phyloP scores from a whole-genome alignment of 2,888 invertebrate species.

The Orchesella flavescens region DNA sequence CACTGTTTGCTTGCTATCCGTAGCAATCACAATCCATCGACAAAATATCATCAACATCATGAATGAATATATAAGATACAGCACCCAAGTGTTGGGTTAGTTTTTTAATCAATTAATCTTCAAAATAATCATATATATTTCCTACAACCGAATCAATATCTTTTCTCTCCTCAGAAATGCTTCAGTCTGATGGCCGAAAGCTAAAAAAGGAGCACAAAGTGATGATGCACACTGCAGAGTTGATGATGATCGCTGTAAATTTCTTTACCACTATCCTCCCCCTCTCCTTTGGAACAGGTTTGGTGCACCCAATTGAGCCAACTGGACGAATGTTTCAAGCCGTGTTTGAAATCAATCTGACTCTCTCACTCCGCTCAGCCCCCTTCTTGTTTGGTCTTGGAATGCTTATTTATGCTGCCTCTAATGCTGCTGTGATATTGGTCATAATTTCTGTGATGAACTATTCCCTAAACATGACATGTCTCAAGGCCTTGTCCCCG shows the following conservation, averaged over 20 bases:
- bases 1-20: neutral
- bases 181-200: neutral
- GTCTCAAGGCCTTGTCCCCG: neutral
- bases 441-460: neutral
- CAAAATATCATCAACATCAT: neutral
- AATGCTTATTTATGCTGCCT: neutral
- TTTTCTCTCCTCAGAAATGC: neutral
- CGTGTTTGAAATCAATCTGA: neutral
- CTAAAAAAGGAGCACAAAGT: constrained; percentile 17
- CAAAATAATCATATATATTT: neutral
- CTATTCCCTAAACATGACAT: neutral
- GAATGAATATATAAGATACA: neutral
- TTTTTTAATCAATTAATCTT: neutral
- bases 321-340: neutral
- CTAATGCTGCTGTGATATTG: neutral
- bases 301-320: constrained; percentile 11
- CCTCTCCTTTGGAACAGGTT: neutral
- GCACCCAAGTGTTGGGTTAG: neutral
- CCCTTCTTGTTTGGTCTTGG: neutral
- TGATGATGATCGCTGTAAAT: neutral
- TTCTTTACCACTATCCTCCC: neutral
- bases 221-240: neutral
- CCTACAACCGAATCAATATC: neutral
- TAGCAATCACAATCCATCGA: neutral
- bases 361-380: neutral